Percentiles rank a stretch among this genome's conserved stretches.
These are phyloP conservation scores for Neodiprion fabricii DNA, from an alignment of 1,140 invertebrate species.

Conservation along the genomic window DNA sequence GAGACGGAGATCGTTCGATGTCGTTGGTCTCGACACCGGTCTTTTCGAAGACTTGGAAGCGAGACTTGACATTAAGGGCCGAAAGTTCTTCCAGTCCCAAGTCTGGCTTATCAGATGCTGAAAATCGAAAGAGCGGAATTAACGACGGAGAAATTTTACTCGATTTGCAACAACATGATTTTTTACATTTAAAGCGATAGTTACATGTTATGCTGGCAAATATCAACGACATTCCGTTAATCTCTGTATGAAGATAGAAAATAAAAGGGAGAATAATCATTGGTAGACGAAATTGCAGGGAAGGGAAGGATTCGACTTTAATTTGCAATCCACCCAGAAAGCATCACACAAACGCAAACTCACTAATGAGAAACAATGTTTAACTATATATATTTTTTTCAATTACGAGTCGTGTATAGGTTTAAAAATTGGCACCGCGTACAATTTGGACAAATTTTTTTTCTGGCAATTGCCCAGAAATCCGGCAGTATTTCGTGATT, in stretches of 20 bases:
- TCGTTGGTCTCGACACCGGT: conserved; percentile 58
- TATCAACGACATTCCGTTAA: not conserved
- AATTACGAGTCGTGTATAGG: too few species aligned
- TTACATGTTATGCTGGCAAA: not conserved
- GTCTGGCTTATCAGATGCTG: conserved; percentile 89
- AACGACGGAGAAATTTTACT: not conserved
- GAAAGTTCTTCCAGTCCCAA: conserved; percentile 84
- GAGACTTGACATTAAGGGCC: conserved; percentile 82
- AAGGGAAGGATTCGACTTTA: not conserved
- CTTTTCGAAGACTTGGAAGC: conserved; percentile 86
- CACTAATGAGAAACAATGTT: too few species aligned
- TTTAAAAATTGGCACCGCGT: too few species aligned
- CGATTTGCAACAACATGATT: not conserved
- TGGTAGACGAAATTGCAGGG: not conserved
- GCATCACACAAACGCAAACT: not conserved
- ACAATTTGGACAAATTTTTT: too few species aligned
- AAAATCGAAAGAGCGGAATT: conserved; percentile 40
- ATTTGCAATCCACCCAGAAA: not conserved
- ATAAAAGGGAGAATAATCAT: not conserved
- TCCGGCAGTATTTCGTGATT: too few species aligned
- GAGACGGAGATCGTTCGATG: conserved; percentile 66
- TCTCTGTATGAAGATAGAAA: not conserved
- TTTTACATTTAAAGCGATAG: not conserved
- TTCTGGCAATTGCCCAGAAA: too few species aligned
- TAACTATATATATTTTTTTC: too few species aligned